A percentile compares a stretch with the other conserved stretches of the same genome.
These are phyloP conservation scores for Philaenus spumarius DNA, from an alignment of 1,140 invertebrate species.

Conservation along the genomic window DNA sequence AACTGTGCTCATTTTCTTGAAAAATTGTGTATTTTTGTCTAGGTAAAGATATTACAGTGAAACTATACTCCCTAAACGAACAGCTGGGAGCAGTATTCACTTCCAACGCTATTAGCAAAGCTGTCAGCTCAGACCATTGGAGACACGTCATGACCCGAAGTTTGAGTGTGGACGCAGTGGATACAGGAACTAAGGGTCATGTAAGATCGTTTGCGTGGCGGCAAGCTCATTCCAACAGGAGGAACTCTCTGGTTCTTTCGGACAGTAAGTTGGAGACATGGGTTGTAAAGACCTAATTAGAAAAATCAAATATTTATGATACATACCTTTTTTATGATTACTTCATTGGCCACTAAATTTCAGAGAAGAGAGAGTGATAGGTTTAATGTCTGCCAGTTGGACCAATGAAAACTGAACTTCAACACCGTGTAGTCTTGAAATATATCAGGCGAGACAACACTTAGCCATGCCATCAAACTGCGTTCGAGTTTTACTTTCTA, in stretches of 20 bases:
- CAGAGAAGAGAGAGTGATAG: too few relatives aligned
- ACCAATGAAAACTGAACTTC: too few relatives aligned
- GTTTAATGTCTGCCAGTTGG: too few relatives aligned
- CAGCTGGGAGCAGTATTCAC: constrained; percentile 48
- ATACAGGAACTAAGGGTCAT: constrained; percentile 63
- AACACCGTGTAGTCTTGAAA: too few relatives aligned
- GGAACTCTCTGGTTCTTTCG: constrained; percentile 39
- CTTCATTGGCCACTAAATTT: too few relatives aligned
- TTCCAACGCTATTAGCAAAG: constrained; percentile 40
- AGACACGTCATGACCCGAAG: constrained; percentile 51
- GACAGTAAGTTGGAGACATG: constrained; percentile 40
- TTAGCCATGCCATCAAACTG: too few relatives aligned
- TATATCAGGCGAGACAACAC: too few relatives aligned
- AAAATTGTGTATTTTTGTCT: constrained; percentile 11
- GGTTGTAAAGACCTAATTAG: too few relatives aligned
- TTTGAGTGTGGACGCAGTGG: constrained; percentile 69
- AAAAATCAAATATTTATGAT: too few relatives aligned
- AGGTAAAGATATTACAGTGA: constrained; percentile 79
- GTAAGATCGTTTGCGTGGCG: constrained; percentile 61
- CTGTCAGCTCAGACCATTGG: constrained; percentile 37
- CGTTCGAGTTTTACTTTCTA: too few relatives aligned
- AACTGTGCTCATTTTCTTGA: too few relatives aligned
- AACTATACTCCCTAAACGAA: constrained; percentile 75
- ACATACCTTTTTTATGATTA: too few relatives aligned
- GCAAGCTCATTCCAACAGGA: constrained; percentile 32